phyloP scores from a whole-genome alignment of 2,113 vertebrate species.

The Opisthocomus hoazin region DNA sequence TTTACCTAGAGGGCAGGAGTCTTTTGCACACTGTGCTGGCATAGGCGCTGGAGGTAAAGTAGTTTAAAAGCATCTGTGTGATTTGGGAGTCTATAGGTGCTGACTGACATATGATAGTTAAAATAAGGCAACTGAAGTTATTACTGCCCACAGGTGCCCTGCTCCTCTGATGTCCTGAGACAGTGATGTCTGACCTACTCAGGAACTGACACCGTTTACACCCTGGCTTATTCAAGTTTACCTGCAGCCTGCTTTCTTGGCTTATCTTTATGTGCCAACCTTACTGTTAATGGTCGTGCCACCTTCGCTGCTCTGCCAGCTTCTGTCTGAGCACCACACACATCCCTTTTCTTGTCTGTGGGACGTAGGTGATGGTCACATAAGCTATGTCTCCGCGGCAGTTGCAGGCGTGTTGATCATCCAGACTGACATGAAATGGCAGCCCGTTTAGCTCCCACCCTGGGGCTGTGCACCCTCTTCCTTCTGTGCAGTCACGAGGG shows the following conservation, averaged over 20 bases:
- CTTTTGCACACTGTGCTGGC: not conserved
- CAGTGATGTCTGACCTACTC: not conserved
- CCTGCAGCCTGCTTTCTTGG: not conserved
- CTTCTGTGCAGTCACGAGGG: not conserved
- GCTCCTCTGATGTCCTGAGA: not conserved
- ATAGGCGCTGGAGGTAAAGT: not conserved
- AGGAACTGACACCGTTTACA: not conserved
- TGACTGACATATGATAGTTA: not conserved
- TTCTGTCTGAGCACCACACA: not conserved
- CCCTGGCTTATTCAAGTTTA: not conserved
- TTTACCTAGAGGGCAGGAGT: not conserved
- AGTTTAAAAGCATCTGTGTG: not conserved
- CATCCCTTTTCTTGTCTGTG: not conserved
- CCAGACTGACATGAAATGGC: not conserved
- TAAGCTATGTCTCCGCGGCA: rapidly evolving
- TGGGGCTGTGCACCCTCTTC: not conserved
- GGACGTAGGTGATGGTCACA: not conserved
- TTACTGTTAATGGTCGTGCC: not conserved
- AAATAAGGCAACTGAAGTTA: not conserved
- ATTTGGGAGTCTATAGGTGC: not conserved
- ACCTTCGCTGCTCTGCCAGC: not conserved
- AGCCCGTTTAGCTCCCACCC: not conserved
- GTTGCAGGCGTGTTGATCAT: not conserved
- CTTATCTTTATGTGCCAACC: not conserved
- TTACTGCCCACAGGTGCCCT: not conserved